Percentiles rank a stretch among this genome's conserved stretches.
phyloP scores from a whole-genome alignment of 1,140 invertebrate species.

The Conus ventricosus region DNA sequence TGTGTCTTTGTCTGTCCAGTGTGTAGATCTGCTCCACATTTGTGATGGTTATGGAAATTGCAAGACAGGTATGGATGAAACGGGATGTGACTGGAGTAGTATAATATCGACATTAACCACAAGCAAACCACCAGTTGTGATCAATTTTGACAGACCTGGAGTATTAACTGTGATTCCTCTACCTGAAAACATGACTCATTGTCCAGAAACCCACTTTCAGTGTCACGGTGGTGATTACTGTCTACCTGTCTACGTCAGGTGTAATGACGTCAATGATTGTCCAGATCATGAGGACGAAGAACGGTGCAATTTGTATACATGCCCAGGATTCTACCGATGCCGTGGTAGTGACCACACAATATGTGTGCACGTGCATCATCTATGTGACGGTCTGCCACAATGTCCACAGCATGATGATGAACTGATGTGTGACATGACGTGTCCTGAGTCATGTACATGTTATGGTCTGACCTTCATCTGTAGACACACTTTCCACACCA shows the following conservation, averaged over 20 bases:
- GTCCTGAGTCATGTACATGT: constrained; percentile 26
- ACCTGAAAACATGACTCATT: not conserved
- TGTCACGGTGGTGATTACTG: not conserved
- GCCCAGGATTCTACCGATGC: constrained; percentile 15
- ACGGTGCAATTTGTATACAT: not conserved
- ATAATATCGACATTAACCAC: not conserved
- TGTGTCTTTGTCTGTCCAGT: not conserved
- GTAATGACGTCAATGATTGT: constrained; percentile 18
- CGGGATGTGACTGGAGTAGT: not conserved
- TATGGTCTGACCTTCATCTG: constrained; percentile 24
- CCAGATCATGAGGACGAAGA: constrained; percentile 15
- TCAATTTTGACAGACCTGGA: not conserved
- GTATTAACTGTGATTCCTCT: not conserved
- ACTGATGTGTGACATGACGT: constrained; percentile 34
- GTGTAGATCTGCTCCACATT: not conserved
- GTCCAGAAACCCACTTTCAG: constrained; percentile 7
- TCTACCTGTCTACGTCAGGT: constrained; percentile 13
- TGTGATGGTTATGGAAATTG: not conserved
- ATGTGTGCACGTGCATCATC: constrained; percentile 6
- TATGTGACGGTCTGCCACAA: not conserved
- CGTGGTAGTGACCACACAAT: not conserved
- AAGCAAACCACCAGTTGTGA: not conserved
- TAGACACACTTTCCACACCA: not conserved
- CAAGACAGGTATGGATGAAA: no score
- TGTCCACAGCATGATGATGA: constrained; percentile 41